phyloP scores from a whole-genome alignment of 2,113 vertebrate genomes.

The Ornithorhynchus anatinus region DNA sequence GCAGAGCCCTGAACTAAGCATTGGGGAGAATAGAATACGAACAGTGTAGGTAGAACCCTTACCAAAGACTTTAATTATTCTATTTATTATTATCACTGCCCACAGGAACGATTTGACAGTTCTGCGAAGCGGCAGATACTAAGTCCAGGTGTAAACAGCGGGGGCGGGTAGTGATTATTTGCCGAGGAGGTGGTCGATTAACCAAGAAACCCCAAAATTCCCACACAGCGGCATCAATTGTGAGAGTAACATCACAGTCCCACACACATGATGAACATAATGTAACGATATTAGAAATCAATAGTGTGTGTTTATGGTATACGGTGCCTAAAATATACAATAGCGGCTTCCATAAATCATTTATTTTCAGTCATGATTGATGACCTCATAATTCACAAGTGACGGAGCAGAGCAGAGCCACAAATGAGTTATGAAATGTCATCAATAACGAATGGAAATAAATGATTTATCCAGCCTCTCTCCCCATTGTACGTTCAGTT shows the following conservation, averaged over 20 bases:
- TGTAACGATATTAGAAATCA: conserved; percentile 54
- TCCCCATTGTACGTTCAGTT: conserved; percentile 53
- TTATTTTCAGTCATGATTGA: conserved; percentile 49
- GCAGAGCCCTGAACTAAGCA: too few relatives aligned
- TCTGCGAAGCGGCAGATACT: too few relatives aligned
- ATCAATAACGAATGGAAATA: conserved; percentile 55
- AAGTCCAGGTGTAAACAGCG: too few relatives aligned
- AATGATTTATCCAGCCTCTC: conserved; percentile 55
- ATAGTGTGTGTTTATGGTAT: conserved; percentile 50
- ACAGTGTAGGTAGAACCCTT: too few relatives aligned
- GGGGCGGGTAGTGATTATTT: too few relatives aligned
- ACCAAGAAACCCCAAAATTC: too few relatives aligned
- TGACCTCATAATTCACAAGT: conserved; percentile 56
- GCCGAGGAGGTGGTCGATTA: too few relatives aligned
- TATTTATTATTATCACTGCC: too few relatives aligned
- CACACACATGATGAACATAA: conserved; percentile 29
- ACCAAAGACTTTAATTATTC: too few relatives aligned
- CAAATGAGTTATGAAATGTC: conserved; percentile 60
- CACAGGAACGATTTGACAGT: too few relatives aligned
- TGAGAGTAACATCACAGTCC: conserved; percentile 30
- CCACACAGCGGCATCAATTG: too few relatives aligned
- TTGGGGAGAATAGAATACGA: too few relatives aligned
- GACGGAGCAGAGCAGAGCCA: conserved; percentile 49
- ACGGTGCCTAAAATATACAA: conserved; percentile 44
- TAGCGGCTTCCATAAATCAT: conserved; percentile 47